Base-by-base conservation (phyloP, 2,797 vertebrate genomes). In the Poliocrania exsul region DNA sequence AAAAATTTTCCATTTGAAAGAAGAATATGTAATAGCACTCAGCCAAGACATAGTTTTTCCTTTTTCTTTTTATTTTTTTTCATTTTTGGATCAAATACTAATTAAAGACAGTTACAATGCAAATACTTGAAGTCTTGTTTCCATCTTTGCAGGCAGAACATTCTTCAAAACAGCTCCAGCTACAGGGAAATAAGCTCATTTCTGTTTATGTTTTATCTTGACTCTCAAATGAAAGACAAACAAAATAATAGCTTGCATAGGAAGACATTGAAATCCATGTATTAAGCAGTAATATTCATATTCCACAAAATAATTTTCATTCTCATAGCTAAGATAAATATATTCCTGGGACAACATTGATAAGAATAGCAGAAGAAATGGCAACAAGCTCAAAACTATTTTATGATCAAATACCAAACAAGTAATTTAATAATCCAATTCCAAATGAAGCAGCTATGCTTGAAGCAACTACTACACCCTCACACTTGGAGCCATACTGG, bases 171-270 rank as follows among this genome's bases (percentile, higher is more conserved):
- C 37, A 84, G 21, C 44, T 89, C 40, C 72, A 93, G 37, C 78
- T 85, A 84, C 35, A 78, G 56, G 25, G 25, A 94, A 82, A 83
- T 19, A 87, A 80, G 18, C 28, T 88, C 16, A 93, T 91, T 92
- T 94, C 54, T 94, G 51, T 81, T 92, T 88, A 75, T 84, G n/a
- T 47, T 91, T 88, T 87, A 33, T 86, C 57, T 74, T 69, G 44
- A 92, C 66, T 89, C 81, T 81, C 75, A 85, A 62, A 89, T 58
- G 44, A 93, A 92, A 88, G 69, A 81, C 44, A 89, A 95, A 77
- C 72, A 72, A 77, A 78, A 75, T 46, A 91, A 95, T 74, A 74
- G 9, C 31, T 75, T 87, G 46, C 71, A 93, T 74, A 58, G 4
- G 3, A 96, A 92, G 71, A 85, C 46, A 47, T 42, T 37, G 61